A percentile compares a stretch with the other conserved stretches of the same genome.
Evolutionary conservation across 2,888 invertebrate genomes (phyloP).

Genomic region (Synergus laeviventris): DNA sequence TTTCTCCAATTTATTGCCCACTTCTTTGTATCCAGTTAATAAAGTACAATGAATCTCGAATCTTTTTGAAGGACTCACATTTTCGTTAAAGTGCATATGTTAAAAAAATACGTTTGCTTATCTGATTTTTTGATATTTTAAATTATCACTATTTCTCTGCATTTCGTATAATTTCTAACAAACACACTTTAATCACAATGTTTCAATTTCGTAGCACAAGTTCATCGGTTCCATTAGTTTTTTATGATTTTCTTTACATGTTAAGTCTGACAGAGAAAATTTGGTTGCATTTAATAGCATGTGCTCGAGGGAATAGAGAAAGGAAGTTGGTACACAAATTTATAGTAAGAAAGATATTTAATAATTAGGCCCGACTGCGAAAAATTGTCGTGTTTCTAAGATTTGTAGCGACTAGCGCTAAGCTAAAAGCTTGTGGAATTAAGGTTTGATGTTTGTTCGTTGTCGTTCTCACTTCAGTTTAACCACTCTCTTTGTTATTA

Average conservation of each 20-base stretch:
- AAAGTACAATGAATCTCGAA: slow-evolving; percentile 48
- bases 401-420: slow-evolving; percentile 35
- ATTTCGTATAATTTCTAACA: slow-evolving; percentile 23
- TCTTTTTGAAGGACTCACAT: not conserved
- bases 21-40: slow-evolving; percentile 55
- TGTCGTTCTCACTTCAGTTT: slow-evolving; percentile 55
- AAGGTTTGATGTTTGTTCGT: slow-evolving; percentile 61
- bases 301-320: slow-evolving; percentile 64
- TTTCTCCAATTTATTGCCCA: slow-evolving; percentile 70
- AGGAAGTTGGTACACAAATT: slow-evolving; percentile 55
- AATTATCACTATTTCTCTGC: not conserved
- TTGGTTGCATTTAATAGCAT: slow-evolving; percentile 62
- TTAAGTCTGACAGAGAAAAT: slow-evolving; percentile 48
- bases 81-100: slow-evolving; percentile 22
- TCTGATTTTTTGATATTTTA: not conserved
- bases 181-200: slow-evolving; percentile 26
- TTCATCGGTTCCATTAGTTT: slow-evolving; percentile 35
- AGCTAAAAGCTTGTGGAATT: slow-evolving; percentile 51
- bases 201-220: slow-evolving; percentile 27
- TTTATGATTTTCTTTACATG: slow-evolving; percentile 41
- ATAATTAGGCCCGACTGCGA: slow-evolving; percentile 68
- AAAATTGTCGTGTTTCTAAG: slow-evolving; percentile 54
- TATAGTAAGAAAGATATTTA: slow-evolving; percentile 48
- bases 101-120: slow-evolving; percentile 5
- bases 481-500: slow-evolving; percentile 32